Percentiles rank a stretch among this genome's conserved stretches.
Evolutionary conservation across 2,113 vertebrate species (phyloP).

Genomic region (Camelus dromedarius): DNA sequence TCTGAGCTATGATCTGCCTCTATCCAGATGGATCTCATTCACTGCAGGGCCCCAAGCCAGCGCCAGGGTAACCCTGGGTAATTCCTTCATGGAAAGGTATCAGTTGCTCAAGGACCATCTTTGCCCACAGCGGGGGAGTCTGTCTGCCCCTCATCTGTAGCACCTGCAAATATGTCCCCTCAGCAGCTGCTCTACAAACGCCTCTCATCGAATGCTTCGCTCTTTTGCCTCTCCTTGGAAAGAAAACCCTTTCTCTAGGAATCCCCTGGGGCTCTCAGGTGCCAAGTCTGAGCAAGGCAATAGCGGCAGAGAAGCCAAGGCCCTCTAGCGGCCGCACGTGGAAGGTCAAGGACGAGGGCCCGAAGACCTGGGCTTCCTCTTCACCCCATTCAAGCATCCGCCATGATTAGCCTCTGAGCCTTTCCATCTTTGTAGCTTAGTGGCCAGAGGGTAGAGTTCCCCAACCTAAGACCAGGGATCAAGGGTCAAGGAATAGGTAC

Average conservation of each 20-base stretch:
- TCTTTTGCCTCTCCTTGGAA: neutral
- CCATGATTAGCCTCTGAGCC: neutral
- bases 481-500: neutral
- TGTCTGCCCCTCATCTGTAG: neutral
- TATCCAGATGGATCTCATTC: neutral
- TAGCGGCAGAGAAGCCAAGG: neutral
- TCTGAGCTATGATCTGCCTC: neutral
- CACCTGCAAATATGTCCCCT: neutral
- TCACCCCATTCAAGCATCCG: neutral
- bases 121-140: neutral
- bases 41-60: neutral
- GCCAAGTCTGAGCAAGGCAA: neutral
- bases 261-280: neutral
- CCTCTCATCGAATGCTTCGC: neutral
- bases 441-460: neutral
- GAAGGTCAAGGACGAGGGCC: neutral
- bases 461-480: neutral
- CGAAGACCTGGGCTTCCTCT: neutral
- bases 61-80: neutral
- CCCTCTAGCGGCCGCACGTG: slow-evolving; percentile 16
- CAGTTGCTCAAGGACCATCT: neutral
- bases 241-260: neutral
- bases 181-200: neutral
- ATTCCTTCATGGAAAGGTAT: neutral
- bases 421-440: neutral